These are phyloP conservation scores for Alloscopus bannaensis DNA, from an alignment of 2,888 invertebrate genomes.

Conservation along the genomic window DNA sequence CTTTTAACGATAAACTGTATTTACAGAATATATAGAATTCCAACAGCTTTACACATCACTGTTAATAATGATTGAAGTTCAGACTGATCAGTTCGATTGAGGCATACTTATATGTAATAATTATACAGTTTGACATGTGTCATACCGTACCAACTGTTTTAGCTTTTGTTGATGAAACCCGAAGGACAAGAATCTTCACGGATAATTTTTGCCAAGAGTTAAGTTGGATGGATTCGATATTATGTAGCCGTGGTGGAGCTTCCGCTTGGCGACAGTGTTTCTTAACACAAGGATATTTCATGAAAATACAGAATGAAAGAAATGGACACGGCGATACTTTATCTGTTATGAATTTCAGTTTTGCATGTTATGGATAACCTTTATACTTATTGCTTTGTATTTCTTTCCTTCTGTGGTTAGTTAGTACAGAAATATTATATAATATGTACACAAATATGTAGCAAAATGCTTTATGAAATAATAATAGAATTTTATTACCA, in stretches of 20 bases:
- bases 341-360: constrained; percentile 33
- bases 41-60: constrained; percentile 53
- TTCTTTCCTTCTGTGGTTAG: constrained; percentile 45
- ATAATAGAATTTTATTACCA: constrained; percentile 41
- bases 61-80: constrained; percentile 41
- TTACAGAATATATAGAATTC: constrained; percentile 41
- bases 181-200: constrained; percentile 18
- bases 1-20: constrained; percentile 64
- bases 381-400: constrained; percentile 59
- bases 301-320: constrained; percentile 41
- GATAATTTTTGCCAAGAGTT: constrained; percentile 2
- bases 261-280: constrained; percentile 43
- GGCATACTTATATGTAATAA: too few relatives aligned
- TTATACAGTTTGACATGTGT: constrained; percentile 19
- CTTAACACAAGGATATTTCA: constrained; percentile 41
- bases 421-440: constrained; percentile 28
- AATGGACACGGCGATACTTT: constrained; percentile 40
- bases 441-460: constrained; percentile 28
- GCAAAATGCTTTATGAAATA: constrained; percentile 28
- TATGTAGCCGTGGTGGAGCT: constrained; percentile 34
- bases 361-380: constrained; percentile 38
- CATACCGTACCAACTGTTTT: constrained; percentile 20
- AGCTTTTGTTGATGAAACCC: constrained; percentile 19
- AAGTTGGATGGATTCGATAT: constrained; percentile 8
- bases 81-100: constrained; percentile 48